Evolutionary conservation across 2,888 invertebrate species (phyloP), one percentile per base, ranked within the genome.

Genomic region (Orthonychiurus folsomi): DNA sequence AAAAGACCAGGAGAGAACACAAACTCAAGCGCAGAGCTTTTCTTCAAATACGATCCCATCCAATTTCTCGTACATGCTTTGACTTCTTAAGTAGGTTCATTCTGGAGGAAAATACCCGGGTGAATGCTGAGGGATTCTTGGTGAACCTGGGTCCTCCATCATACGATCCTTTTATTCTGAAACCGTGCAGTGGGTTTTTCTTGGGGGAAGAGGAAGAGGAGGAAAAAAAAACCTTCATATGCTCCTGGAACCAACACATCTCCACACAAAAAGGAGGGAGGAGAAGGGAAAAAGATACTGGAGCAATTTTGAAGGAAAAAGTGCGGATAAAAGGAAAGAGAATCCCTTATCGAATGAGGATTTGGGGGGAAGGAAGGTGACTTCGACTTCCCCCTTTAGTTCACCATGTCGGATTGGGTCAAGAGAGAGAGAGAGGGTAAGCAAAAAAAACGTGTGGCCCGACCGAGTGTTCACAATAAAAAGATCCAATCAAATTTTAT

Each of bases 401-500:
- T n/a, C n/a, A n/a, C n/a, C n/a, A n/a, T n/a, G n/a, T n/a, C n/a
- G n/a, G n/a, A n/a, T n/a, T n/a, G n/a, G n/a, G n/a, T n/a, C n/a
- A n/a, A n/a, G n/a, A n/a, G n/a, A n/a, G n/a, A n/a, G n/a, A n/a
- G n/a, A n/a, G n/a, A n/a, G n/a, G n/a, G n/a, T n/a, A n/a, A n/a
- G n/a, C n/a, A n/a, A n/a, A n/a, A n/a, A n/a, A n/a, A n/a, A n/a
- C n/a, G n/a, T n/a, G n/a, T n/a, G n/a, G n/a, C 37, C 37, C 37
- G 15, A 9, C 37, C 37, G 37, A 55, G 55, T 59, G 56, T 47
- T 56, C 55, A 62, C 66, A 66, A 66, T 66, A 66, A 66, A 66
- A 66, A 64, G 66, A 66, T 64, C 63, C 64, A 66, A 66, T 66
- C 66, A 66, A 66, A 63, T 64, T 64, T 66, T 66, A 66, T 66